phyloP scores from a whole-genome alignment of 2,797 vertebrate genomes.

The Neopelma chrysocephalum region DNA sequence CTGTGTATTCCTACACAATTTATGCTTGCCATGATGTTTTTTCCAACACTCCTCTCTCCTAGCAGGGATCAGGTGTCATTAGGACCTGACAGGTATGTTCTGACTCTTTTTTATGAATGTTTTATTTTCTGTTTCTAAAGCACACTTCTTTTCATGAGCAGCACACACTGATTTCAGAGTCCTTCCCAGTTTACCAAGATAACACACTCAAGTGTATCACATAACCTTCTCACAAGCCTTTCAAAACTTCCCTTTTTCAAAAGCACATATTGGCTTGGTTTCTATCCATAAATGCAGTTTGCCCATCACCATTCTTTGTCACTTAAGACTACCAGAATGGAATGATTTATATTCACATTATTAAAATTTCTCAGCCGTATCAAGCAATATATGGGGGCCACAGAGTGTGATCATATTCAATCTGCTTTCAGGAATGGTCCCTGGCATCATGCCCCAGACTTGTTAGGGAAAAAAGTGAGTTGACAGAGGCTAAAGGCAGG shows the following conservation, averaged over 20 bases:
- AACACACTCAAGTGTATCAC: background rate
- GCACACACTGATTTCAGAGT: background rate
- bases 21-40: background rate
- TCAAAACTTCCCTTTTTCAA: background rate
- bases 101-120: background rate
- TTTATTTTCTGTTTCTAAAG: conserved; percentile 31
- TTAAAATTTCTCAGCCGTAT: background rate
- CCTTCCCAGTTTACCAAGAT: background rate
- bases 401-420: background rate
- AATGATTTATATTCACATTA: background rate
- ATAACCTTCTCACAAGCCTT: background rate
- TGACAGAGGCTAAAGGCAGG: background rate
- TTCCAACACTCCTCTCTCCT: background rate
- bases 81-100: background rate
- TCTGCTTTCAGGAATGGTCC: background rate
- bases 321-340: background rate
- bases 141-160: background rate
- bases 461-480: background rate
- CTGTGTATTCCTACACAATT: background rate
- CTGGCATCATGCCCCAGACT: background rate
- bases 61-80: background rate
- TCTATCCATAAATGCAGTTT: background rate
- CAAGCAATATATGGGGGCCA: background rate
- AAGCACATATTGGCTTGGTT: background rate
- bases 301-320: background rate